Percentiles rank a stretch among this genome's conserved stretches.
phyloP scores from a whole-genome alignment of 2,888 invertebrate species.

The Tipula helvola region DNA sequence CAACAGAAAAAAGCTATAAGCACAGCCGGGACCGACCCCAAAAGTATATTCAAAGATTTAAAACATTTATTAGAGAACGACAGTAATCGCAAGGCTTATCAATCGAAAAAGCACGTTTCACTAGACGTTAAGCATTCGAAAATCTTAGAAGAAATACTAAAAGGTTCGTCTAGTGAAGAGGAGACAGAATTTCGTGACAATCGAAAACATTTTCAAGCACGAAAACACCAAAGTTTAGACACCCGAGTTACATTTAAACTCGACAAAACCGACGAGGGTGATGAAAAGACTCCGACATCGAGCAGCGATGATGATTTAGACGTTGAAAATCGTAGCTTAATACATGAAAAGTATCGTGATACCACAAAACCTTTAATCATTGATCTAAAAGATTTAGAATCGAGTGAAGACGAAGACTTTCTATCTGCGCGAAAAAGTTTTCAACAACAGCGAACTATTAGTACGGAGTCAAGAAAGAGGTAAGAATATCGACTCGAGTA shows the following conservation, averaged over 20 bases:
- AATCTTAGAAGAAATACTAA: conserved; percentile 32
- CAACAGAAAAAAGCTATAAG: conserved; percentile 35
- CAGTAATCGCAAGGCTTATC: conserved; percentile 31
- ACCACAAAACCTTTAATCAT: conserved; percentile 36
- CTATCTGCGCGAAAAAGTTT: conserved; percentile 45
- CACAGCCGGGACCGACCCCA: conserved; percentile 27
- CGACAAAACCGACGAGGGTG: conserved; percentile 25
- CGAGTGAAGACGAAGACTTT: conserved; percentile 39
- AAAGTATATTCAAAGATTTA: conserved; percentile 35
- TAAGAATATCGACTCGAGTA: conserved; percentile 15
- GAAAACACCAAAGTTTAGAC: conserved; percentile 36
- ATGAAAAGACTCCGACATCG: conserved; percentile 29
- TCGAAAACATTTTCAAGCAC: conserved; percentile 33
- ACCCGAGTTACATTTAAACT: conserved; percentile 34
- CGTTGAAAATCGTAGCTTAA: conserved; percentile 32
- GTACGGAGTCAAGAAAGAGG: conserved; percentile 49
- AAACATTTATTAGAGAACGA: conserved; percentile 31
- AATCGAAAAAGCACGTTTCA: conserved; percentile 36
- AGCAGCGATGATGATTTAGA: conserved; percentile 32
- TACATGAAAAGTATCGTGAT: conserved; percentile 31
- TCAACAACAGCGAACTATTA: conserved; percentile 48
- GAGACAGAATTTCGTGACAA: conserved; percentile 32
- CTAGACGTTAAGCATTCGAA: conserved; percentile 33
- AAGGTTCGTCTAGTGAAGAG: conserved; percentile 33
- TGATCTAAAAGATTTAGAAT: conserved; percentile 30